Conservation (phyloP, 1,140 invertebrate species). For the Zaprionus taronus region DNA sequence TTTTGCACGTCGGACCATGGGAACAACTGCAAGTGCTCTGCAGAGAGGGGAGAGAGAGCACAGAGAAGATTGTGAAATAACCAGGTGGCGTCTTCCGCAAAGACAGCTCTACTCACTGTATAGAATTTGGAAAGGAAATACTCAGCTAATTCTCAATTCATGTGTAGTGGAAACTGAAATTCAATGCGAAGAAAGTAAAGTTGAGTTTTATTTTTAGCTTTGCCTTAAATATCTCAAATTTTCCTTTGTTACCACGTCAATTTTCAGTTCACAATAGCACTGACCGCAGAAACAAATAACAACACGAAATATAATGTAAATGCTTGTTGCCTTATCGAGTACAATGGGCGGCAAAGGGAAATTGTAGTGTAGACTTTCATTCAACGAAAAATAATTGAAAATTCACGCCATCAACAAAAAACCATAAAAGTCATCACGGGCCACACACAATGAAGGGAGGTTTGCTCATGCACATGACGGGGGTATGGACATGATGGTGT, state of each 20-base stretch:
- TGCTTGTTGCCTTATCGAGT: not conserved
- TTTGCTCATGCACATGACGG: too few relatives aligned
- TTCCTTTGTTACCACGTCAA: not conserved
- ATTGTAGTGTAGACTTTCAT: slow-evolving; percentile 9
- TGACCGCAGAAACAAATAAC: slow-evolving; percentile 64
- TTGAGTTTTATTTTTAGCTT: not conserved
- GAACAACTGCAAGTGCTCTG: slow-evolving; percentile 45
- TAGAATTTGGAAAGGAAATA: not conserved
- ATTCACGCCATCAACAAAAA: slow-evolving; percentile 24
- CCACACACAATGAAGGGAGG: slow-evolving; percentile 41
- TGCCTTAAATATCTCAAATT: not conserved
- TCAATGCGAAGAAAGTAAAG: not conserved
- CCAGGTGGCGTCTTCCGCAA: slow-evolving; percentile 10
- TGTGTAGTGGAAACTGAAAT: not conserved
- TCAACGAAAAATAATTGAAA: slow-evolving; percentile 57
- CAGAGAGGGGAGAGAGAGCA: not conserved
- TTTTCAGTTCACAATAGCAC: not conserved
- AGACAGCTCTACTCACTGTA: not conserved
- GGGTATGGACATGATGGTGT: too few relatives aligned
- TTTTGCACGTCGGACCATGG: slow-evolving; percentile 38
- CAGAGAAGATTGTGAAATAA: slow-evolving; percentile 15
- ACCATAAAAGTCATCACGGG: slow-evolving; percentile 48
- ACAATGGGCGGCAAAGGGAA: slow-evolving; percentile 8
- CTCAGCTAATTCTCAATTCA: not conserved
- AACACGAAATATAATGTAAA: slow-evolving; percentile 54